Percentiles rank a stretch among this genome's conserved stretches.
Evolutionary conservation across 2,113 vertebrate species (phyloP).

Genomic region (Cryptomyrus ogoouensis): DNA sequence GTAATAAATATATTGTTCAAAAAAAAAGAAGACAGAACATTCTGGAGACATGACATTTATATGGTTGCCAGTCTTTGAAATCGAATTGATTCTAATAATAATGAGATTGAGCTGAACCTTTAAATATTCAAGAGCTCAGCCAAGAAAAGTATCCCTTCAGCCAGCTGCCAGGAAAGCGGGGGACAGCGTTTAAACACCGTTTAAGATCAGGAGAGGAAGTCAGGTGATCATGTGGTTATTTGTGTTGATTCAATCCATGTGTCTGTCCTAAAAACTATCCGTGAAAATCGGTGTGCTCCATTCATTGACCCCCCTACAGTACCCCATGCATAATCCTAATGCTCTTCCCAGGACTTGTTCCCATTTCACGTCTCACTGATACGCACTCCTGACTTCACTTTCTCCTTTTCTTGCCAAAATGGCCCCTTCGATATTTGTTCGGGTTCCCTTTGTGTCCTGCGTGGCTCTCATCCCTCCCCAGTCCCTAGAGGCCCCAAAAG

Average conservation of each 20-base stretch:
- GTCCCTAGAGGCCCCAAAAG: background rate
- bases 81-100: background rate
- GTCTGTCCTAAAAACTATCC: background rate
- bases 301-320: background rate
- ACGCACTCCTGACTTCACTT: background rate
- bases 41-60: background rate
- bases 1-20: too few relatives aligned
- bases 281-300: background rate
- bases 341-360: background rate
- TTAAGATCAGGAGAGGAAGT: background rate
- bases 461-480: background rate
- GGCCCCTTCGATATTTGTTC: background rate
- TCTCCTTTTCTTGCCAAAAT: background rate
- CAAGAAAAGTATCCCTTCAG: background rate
- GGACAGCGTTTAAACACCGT: background rate
- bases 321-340: background rate
- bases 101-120: background rate
- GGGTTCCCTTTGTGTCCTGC: background rate
- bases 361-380: background rate
- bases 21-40: background rate
- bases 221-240: background rate
- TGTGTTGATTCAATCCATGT: background rate
- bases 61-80: background rate
- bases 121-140: background rate
- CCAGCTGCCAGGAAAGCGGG: background rate